A percentile compares a stretch with the other conserved stretches of the same genome.
Conservation (phyloP, 2,113 vertebrate genomes). For the Conger conger region DNA sequence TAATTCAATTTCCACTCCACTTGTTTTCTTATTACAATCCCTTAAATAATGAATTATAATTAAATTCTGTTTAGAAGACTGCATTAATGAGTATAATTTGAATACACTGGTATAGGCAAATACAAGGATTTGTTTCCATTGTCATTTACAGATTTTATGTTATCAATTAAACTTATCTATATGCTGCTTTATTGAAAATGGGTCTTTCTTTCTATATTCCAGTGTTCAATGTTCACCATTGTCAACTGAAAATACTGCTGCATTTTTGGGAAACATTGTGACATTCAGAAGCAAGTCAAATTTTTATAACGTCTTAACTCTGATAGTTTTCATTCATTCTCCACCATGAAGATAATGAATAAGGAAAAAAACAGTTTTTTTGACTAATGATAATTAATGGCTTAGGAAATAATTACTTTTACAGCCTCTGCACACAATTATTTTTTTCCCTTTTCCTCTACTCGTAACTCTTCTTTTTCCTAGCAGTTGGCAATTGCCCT, state of each 20-base stretch:
- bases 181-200: not conserved
- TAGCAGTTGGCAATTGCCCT: not conserved
- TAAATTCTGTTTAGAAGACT: slow-evolving; percentile 23
- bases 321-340: not conserved
- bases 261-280: not conserved
- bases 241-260: not conserved
- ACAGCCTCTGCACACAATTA: slow-evolving; percentile 3
- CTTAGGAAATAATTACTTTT: not conserved
- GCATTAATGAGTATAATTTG: slow-evolving; percentile 31
- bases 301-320: not conserved
- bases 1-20: slow-evolving; percentile 45
- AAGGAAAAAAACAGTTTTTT: not conserved
- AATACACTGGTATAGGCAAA: slow-evolving; percentile 18
- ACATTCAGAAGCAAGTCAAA: not conserved
- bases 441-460: not conserved
- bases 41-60: slow-evolving; percentile 34
- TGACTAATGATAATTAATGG: slow-evolving; percentile 1
- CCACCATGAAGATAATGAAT: not conserved
- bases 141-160: slow-evolving; percentile 10
- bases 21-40: slow-evolving; percentile 38
- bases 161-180: not conserved
- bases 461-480: not conserved
- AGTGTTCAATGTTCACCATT: not conserved
- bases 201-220: not conserved
- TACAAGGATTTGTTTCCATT: slow-evolving; percentile 8